Evolutionary conservation across 2,797 vertebrate species (phyloP).

Genomic region (Chloroceryle inda): DNA sequence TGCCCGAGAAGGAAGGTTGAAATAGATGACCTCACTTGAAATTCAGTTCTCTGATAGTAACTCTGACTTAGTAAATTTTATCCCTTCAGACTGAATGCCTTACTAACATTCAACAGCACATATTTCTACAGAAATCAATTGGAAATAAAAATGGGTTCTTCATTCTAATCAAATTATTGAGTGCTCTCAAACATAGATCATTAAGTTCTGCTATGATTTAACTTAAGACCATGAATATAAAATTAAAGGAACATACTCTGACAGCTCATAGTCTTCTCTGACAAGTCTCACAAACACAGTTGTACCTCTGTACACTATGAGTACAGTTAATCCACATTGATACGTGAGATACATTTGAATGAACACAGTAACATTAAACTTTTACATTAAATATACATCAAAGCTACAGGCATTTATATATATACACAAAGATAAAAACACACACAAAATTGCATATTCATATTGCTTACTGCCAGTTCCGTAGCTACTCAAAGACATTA

Average conservation of each 20-base stretch:
- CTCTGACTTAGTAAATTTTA: neutral
- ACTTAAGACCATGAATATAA: neutral
- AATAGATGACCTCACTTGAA: neutral
- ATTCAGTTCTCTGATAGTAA: neutral
- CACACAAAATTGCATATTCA: neutral
- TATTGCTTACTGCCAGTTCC: neutral
- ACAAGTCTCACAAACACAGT: neutral
- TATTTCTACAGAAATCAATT: neutral
- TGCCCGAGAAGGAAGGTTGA: neutral
- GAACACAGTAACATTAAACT: neutral
- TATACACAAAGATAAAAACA: neutral
- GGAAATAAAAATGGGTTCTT: neutral
- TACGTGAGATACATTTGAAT: neutral
- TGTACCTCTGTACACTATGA: neutral
- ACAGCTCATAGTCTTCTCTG: neutral
- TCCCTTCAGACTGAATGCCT: neutral
- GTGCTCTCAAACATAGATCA: neutral
- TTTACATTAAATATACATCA: neutral
- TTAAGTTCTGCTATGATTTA: neutral
- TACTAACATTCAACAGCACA: neutral
- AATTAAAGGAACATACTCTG: neutral
- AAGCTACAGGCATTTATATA: neutral
- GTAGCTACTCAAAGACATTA: neutral
- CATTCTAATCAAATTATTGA: slow-evolving; percentile 7
- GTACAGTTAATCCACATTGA: neutral